phyloP scores from a whole-genome alignment of 2,888 invertebrate genomes.

The Hedya salicella region DNA sequence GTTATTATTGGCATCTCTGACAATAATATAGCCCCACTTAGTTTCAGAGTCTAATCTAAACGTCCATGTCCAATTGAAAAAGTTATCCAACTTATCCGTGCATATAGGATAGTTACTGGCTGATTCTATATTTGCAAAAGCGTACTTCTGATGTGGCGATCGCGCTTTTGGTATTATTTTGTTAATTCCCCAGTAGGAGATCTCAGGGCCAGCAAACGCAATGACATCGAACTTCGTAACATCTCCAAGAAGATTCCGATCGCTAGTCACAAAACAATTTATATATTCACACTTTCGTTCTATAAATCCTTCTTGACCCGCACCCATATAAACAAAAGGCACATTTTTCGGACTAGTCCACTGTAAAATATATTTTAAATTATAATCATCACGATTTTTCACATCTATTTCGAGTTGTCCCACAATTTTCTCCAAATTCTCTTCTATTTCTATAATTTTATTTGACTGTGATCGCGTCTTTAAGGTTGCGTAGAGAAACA shows the following conservation, averaged over 20 bases:
- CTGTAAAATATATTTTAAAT: constrained; percentile 47
- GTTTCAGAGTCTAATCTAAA: constrained; percentile 67
- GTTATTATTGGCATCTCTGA: constrained; percentile 58
- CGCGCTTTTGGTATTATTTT: constrained; percentile 55
- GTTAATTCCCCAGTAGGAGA: constrained; percentile 45
- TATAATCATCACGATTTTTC: not conserved
- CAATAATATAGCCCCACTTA: constrained; percentile 66
- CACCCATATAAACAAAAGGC: constrained; percentile 58
- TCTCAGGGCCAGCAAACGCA: constrained; percentile 63
- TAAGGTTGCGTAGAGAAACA: not conserved
- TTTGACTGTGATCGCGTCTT: not conserved
- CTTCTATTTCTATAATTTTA: not conserved
- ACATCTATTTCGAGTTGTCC: not conserved
- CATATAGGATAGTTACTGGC: constrained; percentile 65
- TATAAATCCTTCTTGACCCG: constrained; percentile 56
- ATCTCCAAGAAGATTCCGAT: constrained; percentile 55
- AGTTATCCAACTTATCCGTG: constrained; percentile 55
- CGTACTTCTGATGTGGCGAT: constrained; percentile 65
- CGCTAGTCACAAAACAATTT: constrained; percentile 66
- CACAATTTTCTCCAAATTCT: constrained; percentile 2
- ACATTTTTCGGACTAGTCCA: constrained; percentile 56
- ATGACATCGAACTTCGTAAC: constrained; percentile 65
- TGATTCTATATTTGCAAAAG: constrained; percentile 68
- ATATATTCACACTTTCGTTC: constrained; percentile 59
- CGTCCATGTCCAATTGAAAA: constrained; percentile 77